Conservation (phyloP, 1,140 invertebrate species). For the Drosophila pseudoobscura region DNA sequence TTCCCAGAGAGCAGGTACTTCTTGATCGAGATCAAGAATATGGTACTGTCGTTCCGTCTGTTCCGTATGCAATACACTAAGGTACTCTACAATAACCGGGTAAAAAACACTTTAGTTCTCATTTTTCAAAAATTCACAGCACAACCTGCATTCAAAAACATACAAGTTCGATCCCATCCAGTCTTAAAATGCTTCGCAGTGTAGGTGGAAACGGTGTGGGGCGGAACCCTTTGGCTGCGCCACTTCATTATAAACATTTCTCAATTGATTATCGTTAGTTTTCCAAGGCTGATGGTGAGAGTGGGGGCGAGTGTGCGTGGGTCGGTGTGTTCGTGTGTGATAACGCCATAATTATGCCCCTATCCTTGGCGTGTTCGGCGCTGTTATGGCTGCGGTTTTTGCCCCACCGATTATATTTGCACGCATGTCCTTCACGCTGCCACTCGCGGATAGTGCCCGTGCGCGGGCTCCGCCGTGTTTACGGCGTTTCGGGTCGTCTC, state of each 20-base stretch:
- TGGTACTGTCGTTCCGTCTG: too few relatives aligned
- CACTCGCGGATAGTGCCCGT: conserved; percentile 4
- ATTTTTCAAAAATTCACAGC: too few relatives aligned
- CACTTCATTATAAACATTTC: conserved; percentile 81
- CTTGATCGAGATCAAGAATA: too few relatives aligned
- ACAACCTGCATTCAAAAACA: too few relatives aligned
- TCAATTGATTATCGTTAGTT: conserved; percentile 80
- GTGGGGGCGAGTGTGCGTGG: conserved; percentile 12
- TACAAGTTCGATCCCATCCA: too few relatives aligned
- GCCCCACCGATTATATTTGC: conserved; percentile 65
- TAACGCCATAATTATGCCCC: conserved; percentile 79
- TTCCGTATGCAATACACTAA: too few relatives aligned
- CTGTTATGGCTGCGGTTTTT: conserved; percentile 65
- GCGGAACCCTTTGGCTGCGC: conserved; percentile 54
- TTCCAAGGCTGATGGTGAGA: not conserved
- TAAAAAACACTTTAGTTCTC: too few relatives aligned
- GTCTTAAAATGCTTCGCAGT: conserved; percentile 2
- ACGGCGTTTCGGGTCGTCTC: conserved; percentile 38
- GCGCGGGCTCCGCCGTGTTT: conserved; percentile 54
- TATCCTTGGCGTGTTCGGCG: conserved; percentile 62
- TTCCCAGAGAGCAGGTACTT: too few relatives aligned
- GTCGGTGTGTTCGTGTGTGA: conserved; percentile 49
- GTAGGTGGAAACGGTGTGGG: conserved; percentile 2
- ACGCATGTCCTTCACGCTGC: conserved; percentile 60
- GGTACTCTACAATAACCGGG: too few relatives aligned